phyloP scores from a whole-genome alignment of 1,140 invertebrate genomes.

The Lepidurus couesii region DNA sequence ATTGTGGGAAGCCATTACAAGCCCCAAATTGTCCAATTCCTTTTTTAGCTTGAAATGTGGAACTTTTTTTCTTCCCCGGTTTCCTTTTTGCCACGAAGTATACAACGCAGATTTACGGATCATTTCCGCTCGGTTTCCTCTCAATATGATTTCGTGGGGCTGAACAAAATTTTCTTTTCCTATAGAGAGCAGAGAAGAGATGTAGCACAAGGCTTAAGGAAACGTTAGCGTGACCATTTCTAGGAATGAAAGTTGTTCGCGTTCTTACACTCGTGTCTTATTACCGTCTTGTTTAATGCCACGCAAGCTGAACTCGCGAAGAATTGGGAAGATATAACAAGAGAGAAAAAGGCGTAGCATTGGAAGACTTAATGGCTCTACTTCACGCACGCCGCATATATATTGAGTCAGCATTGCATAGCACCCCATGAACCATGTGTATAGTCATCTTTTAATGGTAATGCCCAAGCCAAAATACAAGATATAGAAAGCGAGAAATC shows the following conservation, averaged over 20 bases:
- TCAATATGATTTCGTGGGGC: background rate
- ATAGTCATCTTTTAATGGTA: conserved; percentile 22
- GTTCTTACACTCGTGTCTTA: conserved; percentile 7
- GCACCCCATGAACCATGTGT: conserved; percentile 1
- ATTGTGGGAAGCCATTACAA: conserved; percentile 19
- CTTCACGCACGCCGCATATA: conserved; percentile 18
- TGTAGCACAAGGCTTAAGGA: background rate
- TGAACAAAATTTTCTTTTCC: background rate
- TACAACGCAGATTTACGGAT: background rate
- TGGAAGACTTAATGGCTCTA: conserved; percentile 22
- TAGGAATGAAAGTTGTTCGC: conserved; percentile 2
- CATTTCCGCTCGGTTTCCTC: conserved; percentile 17
- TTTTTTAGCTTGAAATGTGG: background rate
- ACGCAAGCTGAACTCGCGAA: conserved; percentile 10
- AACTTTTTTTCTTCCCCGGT: background rate
- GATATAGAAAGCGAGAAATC: background rate
- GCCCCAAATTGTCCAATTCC: conserved; percentile 15
- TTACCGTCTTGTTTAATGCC: background rate
- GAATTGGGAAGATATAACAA: conserved; percentile 1
- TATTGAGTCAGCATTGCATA: background rate
- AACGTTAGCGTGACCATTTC: background rate
- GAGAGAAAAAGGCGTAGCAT: conserved; percentile 17
- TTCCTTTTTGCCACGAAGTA: background rate
- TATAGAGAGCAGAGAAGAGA: background rate
- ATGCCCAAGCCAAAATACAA: background rate